phyloP scores from a whole-genome alignment of 2,113 vertebrate genomes.

The Pan troglodytes region NHGRI_mPanTro3-v2.1_pri NC_072415.2:35380001-35380500 shows the following conservation, averaged over 20 bases:
- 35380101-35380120: too few species aligned
- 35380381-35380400: not conserved
- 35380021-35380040: too few species aligned
- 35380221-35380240: not conserved
- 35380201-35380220: not conserved
- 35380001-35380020: too few species aligned
- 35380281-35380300: constrained; percentile 20
- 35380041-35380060: too few species aligned
- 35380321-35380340: not conserved
- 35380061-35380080: too few species aligned
- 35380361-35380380: not conserved
- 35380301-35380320: not conserved
- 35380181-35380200: not conserved
- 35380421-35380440: not conserved
- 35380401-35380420: not conserved
- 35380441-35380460: not conserved
- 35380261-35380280: not conserved
- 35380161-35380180: not conserved
- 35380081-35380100: too few species aligned
- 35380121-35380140: too few species aligned
- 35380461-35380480: not conserved
- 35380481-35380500: not conserved
- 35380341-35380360: not conserved
- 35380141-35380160: too few species aligned
- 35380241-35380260: not conserved